A percentile compares a stretch with the other conserved stretches of the same genome.
phyloP scores from a whole-genome alignment of 2,797 vertebrate species.

The Coregonus suidteri region DNA sequence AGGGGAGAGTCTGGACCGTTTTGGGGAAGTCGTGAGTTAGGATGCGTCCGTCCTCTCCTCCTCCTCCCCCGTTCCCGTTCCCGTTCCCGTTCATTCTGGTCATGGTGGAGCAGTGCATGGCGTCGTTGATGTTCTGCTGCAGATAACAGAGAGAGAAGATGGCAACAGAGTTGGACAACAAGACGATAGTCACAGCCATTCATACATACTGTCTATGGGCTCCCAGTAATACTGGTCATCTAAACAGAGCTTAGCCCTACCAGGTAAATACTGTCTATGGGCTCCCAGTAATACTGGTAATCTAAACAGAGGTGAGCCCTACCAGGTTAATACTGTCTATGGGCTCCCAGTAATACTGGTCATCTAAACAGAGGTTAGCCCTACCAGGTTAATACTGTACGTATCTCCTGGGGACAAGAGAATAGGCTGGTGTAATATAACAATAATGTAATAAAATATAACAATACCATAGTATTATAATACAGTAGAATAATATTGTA shows the following conservation, averaged over 20 bases:
- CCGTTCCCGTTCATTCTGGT: slow-evolving; percentile 89
- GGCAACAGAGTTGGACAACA: slow-evolving; percentile 11
- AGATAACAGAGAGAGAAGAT: slow-evolving; percentile 68
- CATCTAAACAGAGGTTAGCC: too few species aligned
- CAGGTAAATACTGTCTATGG: background rate
- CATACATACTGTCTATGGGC: background rate
- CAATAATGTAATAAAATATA: background rate
- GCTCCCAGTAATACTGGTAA: too few species aligned
- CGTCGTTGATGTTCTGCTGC: slow-evolving; percentile 97
- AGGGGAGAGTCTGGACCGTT: slow-evolving; percentile 96
- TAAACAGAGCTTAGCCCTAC: background rate
- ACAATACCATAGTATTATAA: background rate
- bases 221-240: too few species aligned
- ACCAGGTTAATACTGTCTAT: too few species aligned
- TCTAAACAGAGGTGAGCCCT: too few species aligned
- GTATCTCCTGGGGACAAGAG: too few species aligned
- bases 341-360: too few species aligned
- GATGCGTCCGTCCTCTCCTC: slow-evolving; percentile 88
- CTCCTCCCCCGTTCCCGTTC: slow-evolving; percentile 49
- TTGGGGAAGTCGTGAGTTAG: slow-evolving; percentile 97
- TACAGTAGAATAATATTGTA: background rate
- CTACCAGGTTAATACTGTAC: too few species aligned
- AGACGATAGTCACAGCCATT: background rate
- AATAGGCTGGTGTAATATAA: too few species aligned
- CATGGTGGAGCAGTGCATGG: slow-evolving; percentile 96